Conservation (phyloP, 2,113 vertebrate genomes). For the Fregata magnificens region DNA sequence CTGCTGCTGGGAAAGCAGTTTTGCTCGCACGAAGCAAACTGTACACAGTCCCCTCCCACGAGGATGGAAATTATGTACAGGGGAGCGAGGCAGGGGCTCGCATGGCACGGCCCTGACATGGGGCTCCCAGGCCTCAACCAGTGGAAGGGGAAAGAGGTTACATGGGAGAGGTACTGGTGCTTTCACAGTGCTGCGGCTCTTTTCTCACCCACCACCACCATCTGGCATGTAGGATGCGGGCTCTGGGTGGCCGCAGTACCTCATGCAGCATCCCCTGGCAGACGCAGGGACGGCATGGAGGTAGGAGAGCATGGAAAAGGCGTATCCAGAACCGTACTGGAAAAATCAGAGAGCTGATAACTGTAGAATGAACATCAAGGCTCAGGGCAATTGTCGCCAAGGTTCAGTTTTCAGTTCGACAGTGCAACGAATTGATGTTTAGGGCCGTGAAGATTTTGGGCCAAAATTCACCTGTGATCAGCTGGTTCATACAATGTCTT, state of each 20-base stretch:
- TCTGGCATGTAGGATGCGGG: fast-evolving
- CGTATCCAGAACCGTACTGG: neutral
- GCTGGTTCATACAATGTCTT: neutral
- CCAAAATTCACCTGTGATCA: neutral
- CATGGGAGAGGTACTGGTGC: fast-evolving
- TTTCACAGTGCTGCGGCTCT: fast-evolving
- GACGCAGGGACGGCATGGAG: fast-evolving
- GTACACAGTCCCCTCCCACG: fast-evolving
- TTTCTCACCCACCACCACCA: fast-evolving
- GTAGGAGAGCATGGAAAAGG: neutral
- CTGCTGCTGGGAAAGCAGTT: neutral
- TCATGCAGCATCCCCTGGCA: neutral
- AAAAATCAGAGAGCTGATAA: neutral
- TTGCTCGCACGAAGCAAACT: neutral
- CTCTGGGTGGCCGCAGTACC: neutral
- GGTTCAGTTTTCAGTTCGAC: neutral
- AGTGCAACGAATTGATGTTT: neutral
- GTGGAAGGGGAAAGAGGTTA: neutral
- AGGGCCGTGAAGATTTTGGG: neutral
- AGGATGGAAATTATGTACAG: neutral
- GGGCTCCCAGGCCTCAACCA: neutral
- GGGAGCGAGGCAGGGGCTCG: neutral
- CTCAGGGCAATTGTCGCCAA: neutral
- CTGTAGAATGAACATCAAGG: neutral
- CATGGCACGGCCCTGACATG: neutral